Conservation (phyloP, 1,140 invertebrate species). For the Araneus ventricosus region DNA sequence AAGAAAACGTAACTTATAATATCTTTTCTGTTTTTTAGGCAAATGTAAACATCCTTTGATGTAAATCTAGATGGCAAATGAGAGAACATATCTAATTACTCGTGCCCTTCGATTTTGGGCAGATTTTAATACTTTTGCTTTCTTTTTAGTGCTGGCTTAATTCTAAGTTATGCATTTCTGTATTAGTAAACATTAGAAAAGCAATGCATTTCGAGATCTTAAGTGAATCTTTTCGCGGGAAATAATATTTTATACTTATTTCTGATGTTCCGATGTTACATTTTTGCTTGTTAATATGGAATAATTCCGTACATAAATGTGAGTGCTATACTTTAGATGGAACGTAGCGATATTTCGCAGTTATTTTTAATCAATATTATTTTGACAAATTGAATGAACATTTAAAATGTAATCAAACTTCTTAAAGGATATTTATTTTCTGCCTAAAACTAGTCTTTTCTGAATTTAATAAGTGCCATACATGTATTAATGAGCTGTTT, state of each 20-base stretch:
- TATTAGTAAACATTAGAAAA: background rate
- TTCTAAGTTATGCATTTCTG: background rate
- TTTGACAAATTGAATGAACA: too few species aligned
- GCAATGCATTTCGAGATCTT: background rate
- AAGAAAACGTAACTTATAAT: slow-evolving; percentile 45
- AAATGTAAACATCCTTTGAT: slow-evolving; percentile 52
- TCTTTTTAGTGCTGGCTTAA: background rate
- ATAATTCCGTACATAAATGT: background rate
- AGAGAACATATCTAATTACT: slow-evolving; percentile 32
- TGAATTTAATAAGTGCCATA: background rate
- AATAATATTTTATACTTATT: background rate
- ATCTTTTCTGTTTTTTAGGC: slow-evolving; percentile 29
- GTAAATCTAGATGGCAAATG: slow-evolving; percentile 27
- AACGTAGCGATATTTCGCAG: too few species aligned
- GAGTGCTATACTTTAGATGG: background rate
- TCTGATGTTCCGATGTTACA: too few species aligned
- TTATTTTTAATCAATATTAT: too few species aligned
- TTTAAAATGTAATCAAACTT: too few species aligned
- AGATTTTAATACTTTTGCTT: background rate
- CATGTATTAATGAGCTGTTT: background rate
- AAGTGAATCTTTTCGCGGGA: background rate
- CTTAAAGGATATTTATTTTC: too few species aligned
- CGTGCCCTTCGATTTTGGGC: background rate
- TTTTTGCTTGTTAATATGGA: background rate
- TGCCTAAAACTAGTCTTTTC: background rate